These are phyloP conservation scores for Atherinosoma microstoma DNA, from an alignment of 2,797 vertebrate species.

Conservation along the genomic window DNA sequence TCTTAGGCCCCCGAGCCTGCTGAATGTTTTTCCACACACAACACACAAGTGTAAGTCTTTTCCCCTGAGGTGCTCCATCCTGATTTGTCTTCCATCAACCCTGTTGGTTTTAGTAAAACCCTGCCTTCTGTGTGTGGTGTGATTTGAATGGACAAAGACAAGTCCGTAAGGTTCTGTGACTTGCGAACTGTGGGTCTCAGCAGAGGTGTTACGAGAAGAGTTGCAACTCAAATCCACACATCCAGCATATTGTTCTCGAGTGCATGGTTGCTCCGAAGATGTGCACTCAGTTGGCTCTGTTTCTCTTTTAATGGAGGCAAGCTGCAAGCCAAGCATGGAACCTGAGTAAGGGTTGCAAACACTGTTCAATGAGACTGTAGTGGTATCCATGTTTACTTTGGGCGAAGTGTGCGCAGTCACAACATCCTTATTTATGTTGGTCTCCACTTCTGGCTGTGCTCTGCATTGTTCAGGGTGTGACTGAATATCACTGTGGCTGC, in stretches of 20 bases:
- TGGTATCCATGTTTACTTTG: slow-evolving; percentile 12
- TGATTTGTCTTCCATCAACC: slow-evolving; percentile 41
- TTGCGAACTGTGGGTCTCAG: slow-evolving; percentile 19
- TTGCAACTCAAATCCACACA: slow-evolving; percentile 66
- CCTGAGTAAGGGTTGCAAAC: slow-evolving; percentile 16
- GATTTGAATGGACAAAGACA: slow-evolving; percentile 49
- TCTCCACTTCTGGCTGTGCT: slow-evolving; percentile 33
- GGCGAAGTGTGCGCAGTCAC: slow-evolving; percentile 6
- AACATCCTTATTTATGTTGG: slow-evolving; percentile 17
- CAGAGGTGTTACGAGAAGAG: slow-evolving; percentile 39
- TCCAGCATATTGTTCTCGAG: slow-evolving; percentile 29
- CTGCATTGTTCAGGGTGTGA: slow-evolving; percentile 10
- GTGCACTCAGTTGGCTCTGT: slow-evolving; percentile 40
- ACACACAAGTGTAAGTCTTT: slow-evolving; percentile 63
- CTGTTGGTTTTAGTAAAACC: slow-evolving; percentile 47
- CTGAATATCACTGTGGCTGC: neutral
- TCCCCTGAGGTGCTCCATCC: slow-evolving; percentile 43
- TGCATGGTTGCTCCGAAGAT: slow-evolving; percentile 15
- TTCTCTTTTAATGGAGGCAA: slow-evolving; percentile 67
- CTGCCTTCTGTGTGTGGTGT: slow-evolving; percentile 37
- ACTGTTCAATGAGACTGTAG: neutral
- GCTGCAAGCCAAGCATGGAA: slow-evolving; percentile 16
- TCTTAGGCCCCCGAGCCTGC: slow-evolving; percentile 67
- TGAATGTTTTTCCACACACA: slow-evolving; percentile 77
- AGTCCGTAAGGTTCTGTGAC: slow-evolving; percentile 40